Evolutionary conservation across 2,888 invertebrate genomes (phyloP), one percentile per base, ranked within the genome.

Genomic region (Epinotia bilunana): DNA sequence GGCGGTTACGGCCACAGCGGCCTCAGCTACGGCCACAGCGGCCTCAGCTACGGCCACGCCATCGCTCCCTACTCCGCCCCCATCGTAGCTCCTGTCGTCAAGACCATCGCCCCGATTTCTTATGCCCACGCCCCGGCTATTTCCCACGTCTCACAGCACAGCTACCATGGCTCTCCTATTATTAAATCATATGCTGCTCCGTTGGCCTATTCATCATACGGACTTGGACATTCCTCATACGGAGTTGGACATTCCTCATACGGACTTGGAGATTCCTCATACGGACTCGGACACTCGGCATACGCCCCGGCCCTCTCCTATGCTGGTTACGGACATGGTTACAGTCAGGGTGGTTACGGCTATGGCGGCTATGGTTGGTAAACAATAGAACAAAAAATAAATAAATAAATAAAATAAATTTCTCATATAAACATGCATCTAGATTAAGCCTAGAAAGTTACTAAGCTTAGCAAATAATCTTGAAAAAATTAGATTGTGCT

Each of bases 131-230:
- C 78, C 11, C 79, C 81, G 0, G 88, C 88, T 0, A 62, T 88
- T 16, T 89, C 90, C 0, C 81, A 84, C 13, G 86, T 89, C 1
- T 89, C 89, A 2, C 87, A 87, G 64, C 88, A 88, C 79, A 85
- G 86, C 77, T 82, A 88, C 1, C 88, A 88, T 75, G 82, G 85
- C 0, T 78, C 87, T 3, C 87, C 87, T 0, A 43, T 85, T 16
- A 80, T 85, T 33, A 85, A 83, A 69, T 82, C 87, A 3, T 86
- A 86, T 64, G 81, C 81, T 2, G 79, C 86, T 0, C 84, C 86
- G 9, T 76, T 84, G 1, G 77, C 81, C 3, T 84, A 86, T 68
- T 81, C 82, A 0, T 76, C 78, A 1, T 73, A 46, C 28, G 71
- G 73, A 13, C 62, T 53, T 33, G 61, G 78, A 76, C 76, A 79